Evolutionary conservation across 1,140 invertebrate genomes (phyloP), one percentile per base, ranked within the genome.

Genomic region (Drosophila sulfurigaster): DNA sequence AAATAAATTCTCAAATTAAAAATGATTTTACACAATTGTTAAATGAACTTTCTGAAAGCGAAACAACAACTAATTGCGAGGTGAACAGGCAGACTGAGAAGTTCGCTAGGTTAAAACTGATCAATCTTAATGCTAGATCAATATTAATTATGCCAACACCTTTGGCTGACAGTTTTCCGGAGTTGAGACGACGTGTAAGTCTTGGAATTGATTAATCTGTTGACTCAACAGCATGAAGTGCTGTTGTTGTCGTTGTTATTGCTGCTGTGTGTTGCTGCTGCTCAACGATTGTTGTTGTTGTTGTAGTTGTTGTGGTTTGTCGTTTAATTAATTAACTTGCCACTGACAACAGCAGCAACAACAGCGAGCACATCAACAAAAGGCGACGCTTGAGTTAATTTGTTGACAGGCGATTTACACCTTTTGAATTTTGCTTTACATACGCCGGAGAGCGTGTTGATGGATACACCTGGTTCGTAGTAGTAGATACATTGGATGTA

Each of bases 121-220:
- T 32, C 51, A 66, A 20, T 43, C 38, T 70, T 70, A 79, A 70
- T 68, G 54, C 73, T 80, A 87, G 83, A 80, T 88, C 71, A 89
- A 90, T 88, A 88, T 88, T 88, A 88, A 88, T 88, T 85, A 81
- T 89, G 81, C 78, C 81, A 85, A 89, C 85, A 88, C 85, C 78
- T 85, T 54, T 32, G 54, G 30, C 78, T 71, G 85, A 89, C 85
- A 88, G 78, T 70, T 78, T 70, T 51, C 54, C 57, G 41, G 60
- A 32, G 67, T 28, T 32, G 54, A 52, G 46, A 56, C 76, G 52
- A 66, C 52, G 60, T 72, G 70, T 66, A 72, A 72, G 62, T 52
- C 70, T 54, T 67, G 54, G 56, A 46, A 81, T 89, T 88, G 83
- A 88, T 89, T 88, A 88, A 88, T 88, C 70, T 82, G 79, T 88